Evolutionary conservation across 1,140 invertebrate genomes (phyloP).

Genomic region (Brachionus manjavacas): DNA sequence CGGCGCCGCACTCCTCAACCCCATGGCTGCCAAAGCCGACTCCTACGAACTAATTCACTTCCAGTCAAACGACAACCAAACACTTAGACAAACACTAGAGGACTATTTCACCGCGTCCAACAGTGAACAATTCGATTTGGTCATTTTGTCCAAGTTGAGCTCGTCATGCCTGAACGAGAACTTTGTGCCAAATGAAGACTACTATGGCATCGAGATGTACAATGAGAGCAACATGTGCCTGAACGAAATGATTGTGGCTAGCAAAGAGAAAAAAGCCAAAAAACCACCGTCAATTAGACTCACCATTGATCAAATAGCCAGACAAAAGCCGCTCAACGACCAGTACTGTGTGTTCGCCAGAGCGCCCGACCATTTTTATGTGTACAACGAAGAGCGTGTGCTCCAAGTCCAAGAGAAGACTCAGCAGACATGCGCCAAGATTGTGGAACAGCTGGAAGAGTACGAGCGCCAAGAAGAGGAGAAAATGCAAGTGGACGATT

Average conservation of each 20-base stretch:
- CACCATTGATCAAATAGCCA: not conserved
- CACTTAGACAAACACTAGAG: not conserved
- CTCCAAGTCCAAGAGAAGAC: not conserved
- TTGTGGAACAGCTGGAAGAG: not conserved
- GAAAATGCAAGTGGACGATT: not conserved
- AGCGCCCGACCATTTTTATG: not conserved
- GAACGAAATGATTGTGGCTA: not conserved
- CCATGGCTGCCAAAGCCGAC: not conserved
- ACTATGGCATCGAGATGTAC: slow-evolving; percentile 7
- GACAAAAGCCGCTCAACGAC: not conserved
- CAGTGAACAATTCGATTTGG: not conserved
- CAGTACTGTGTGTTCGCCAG: slow-evolving; percentile 6
- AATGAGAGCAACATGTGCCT: not conserved
- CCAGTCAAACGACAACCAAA: not conserved
- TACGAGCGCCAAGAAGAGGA: not conserved
- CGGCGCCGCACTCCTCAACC: not conserved
- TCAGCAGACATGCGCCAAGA: not conserved
- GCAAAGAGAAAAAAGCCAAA: not conserved
- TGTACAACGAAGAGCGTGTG: not conserved
- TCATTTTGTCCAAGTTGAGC: not conserved
- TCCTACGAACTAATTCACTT: not conserved
- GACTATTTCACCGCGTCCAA: not conserved
- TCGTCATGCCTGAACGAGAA: not conserved
- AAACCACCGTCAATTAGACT: not conserved
- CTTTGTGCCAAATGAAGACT: not conserved